Evolutionary conservation across 2,888 invertebrate genomes (phyloP).

Genomic region (Drosophila demipolita): DNA sequence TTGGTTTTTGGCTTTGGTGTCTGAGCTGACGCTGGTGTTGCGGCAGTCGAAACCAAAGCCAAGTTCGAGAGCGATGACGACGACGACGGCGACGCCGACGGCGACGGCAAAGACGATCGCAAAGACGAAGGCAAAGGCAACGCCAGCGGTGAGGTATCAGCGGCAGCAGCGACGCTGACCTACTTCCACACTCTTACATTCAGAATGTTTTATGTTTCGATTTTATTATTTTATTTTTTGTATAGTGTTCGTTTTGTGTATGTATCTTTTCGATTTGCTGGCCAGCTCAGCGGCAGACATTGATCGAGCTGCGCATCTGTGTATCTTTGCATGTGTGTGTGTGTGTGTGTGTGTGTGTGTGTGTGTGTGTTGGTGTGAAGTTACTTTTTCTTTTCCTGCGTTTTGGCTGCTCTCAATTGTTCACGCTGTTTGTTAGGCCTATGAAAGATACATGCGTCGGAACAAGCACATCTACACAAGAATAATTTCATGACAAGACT

Average conservation of each 20-base stretch:
- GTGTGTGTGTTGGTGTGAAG: conserved; percentile 60
- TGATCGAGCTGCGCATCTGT: conserved; percentile 35
- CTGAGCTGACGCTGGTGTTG: conserved; percentile 47
- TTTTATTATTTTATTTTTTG: conserved; percentile 77
- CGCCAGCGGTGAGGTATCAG: conserved; percentile 4
- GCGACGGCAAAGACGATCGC: conserved; percentile 16
- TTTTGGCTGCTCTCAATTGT: conserved; percentile 76
- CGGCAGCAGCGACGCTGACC: conserved; percentile 60
- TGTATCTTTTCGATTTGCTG: conserved; percentile 71
- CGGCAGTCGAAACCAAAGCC: conserved; percentile 61
- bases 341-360: conserved; percentile 32
- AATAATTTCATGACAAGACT: conserved; percentile 75
- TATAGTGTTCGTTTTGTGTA: conserved; percentile 69
- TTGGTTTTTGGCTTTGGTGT: conserved; percentile 58
- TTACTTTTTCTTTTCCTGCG: conserved; percentile 77
- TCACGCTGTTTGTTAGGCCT: conserved; percentile 70
- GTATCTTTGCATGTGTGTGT: conserved; percentile 26
- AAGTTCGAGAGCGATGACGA: conserved; percentile 66
- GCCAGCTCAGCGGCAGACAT: conserved; percentile 47
- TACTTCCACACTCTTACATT: conserved; percentile 79
- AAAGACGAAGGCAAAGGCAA: conserved; percentile 10
- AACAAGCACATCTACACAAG: conserved; percentile 51
- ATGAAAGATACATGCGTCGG: conserved; percentile 60
- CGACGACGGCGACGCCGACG: conserved; percentile 32
- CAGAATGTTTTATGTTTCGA: conserved; percentile 84